These are phyloP conservation scores for Cabera pusaria DNA, from an alignment of 2,888 invertebrate genomes.

Conservation along the genomic window DNA sequence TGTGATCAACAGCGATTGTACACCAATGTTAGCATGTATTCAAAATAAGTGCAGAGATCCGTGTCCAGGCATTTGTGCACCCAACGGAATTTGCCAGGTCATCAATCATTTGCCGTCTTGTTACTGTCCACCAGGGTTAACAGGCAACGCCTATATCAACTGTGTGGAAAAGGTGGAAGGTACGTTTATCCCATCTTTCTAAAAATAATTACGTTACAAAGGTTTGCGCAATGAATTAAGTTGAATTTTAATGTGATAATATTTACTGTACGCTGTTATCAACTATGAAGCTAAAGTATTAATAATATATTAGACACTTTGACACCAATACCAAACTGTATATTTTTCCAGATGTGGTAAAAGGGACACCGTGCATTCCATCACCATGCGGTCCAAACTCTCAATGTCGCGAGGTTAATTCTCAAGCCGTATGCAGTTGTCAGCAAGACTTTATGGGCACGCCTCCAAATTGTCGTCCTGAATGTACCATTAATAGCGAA, in stretches of 20 bases:
- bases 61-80: constrained; percentile 89
- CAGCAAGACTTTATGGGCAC: constrained; percentile 88
- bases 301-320: no score
- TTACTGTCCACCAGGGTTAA: constrained; percentile 86
- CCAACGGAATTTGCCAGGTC: constrained; percentile 89
- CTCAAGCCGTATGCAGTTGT: constrained; percentile 89
- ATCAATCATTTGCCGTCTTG: constrained; percentile 90
- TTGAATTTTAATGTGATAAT: no score
- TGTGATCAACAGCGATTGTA: constrained; percentile 90
- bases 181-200: no score
- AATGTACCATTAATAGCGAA: constrained; percentile 91
- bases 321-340: no score
- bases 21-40: constrained; percentile 88
- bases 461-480: constrained; percentile 91
- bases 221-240: no score
- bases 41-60: constrained; percentile 91
- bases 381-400: constrained; percentile 92
- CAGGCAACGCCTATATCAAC: constrained; percentile 87
- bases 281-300: no score
- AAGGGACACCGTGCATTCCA: constrained; percentile 85
- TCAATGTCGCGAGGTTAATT: constrained; percentile 86
- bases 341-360: constrained; percentile 56
- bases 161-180: constrained; percentile 78
- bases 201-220: no score
- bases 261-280: no score